These are phyloP conservation scores for Ceratosolen solmsi DNA, from an alignment of 1,140 invertebrate genomes.

Conservation along the genomic window DNA sequence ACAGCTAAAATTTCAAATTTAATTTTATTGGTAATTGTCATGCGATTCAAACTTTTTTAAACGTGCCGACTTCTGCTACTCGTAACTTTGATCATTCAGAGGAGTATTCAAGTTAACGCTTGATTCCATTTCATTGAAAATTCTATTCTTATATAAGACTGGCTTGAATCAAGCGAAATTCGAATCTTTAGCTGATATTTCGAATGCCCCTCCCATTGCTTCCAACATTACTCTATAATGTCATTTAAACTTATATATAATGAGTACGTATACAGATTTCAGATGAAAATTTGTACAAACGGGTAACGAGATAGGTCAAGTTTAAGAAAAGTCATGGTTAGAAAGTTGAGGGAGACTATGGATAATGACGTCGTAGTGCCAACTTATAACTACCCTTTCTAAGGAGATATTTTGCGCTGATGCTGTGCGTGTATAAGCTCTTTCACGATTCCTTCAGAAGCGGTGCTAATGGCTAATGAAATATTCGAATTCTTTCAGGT, in stretches of 20 bases:
- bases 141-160: too few relatives aligned
- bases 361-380: background rate
- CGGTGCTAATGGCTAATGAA: conserved; percentile 7
- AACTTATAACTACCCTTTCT: conserved; percentile 14
- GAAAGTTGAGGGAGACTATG: conserved; percentile 27
- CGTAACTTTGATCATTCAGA: background rate
- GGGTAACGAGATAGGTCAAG: conserved; percentile 9
- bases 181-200: background rate
- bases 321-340: conserved; percentile 24
- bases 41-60: background rate
- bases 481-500: background rate
- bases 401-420: background rate
- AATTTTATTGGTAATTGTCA: background rate
- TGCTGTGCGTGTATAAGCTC: background rate
- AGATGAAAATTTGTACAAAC: background rate
- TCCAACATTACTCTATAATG: background rate
- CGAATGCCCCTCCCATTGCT: background rate
- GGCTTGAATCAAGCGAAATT: background rate
- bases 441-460: background rate
- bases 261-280: background rate
- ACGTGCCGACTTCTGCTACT: background rate
- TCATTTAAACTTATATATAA: background rate
- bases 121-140: too few relatives aligned
- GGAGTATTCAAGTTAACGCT: background rate
- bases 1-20: background rate